Evolutionary conservation across 2,888 invertebrate species (phyloP).

Genomic region (Agrilus mali): DNA sequence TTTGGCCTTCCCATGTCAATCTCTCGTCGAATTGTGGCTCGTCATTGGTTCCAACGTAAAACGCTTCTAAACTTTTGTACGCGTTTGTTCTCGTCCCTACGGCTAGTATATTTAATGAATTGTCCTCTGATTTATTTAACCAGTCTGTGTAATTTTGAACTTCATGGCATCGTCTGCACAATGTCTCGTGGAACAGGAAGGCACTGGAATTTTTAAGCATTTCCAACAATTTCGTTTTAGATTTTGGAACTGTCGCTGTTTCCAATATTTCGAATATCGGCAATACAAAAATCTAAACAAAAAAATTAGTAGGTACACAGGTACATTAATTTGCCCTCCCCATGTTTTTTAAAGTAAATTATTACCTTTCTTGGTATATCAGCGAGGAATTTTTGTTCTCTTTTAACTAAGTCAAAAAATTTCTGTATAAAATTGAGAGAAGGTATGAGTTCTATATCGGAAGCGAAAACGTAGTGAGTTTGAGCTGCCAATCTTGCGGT

Average conservation of each 20-base stretch:
- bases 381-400: too few relatives aligned
- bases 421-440: conserved; percentile 17
- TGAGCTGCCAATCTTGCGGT: conserved; percentile 18
- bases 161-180: conserved; percentile 15
- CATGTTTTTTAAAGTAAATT: too few relatives aligned
- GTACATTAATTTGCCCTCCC: too few relatives aligned
- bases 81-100: conserved; percentile 17
- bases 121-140: conserved; percentile 13
- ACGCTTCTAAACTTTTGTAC: conserved; percentile 23
- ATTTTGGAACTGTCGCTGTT: conserved; percentile 16
- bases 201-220: conserved; percentile 21
- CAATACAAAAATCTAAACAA: conserved; percentile 15
- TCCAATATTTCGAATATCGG: conserved; percentile 21
- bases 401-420: conserved; percentile 10
- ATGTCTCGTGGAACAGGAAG: conserved; percentile 18
- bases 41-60: conserved; percentile 23
- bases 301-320: too few relatives aligned
- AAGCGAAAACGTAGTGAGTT: conserved; percentile 21
- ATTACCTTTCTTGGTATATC: too few relatives aligned
- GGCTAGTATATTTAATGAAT: conserved; percentile 18
- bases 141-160: conserved; percentile 15
- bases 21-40: conserved; percentile 26
- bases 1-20: conserved; percentile 25
- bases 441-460: conserved; percentile 22
- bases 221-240: conserved; percentile 17